Evolutionary conservation across 2,113 vertebrate genomes (phyloP).

Genomic region (Pleuronectes platessa): DNA sequence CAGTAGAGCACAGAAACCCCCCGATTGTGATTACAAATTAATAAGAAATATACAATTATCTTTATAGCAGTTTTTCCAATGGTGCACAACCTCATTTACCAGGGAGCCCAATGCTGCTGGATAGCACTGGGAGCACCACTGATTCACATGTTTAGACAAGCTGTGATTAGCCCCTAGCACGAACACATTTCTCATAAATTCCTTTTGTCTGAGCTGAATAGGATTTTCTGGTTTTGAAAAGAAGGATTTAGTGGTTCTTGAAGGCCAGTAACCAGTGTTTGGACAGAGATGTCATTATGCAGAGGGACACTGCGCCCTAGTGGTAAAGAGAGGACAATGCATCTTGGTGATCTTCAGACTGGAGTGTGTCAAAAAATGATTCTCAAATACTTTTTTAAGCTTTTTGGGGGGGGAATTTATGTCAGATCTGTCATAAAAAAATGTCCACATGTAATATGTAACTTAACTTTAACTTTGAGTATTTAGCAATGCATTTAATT

Average conservation of each 20-base stretch:
- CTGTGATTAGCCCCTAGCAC: neutral
- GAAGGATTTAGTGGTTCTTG: conserved; percentile 16
- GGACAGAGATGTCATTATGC: neutral
- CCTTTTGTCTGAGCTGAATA: conserved; percentile 32
- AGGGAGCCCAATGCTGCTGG: neutral
- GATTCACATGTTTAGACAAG: neutral
- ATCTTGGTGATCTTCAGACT: no score
- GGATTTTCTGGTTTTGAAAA: conserved; percentile 39
- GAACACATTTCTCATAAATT: neutral
- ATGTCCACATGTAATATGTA: no score
- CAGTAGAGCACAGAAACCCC: conserved; percentile 8
- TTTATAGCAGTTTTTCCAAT: neutral
- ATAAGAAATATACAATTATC: conserved; percentile 16
- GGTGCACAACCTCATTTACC: neutral
- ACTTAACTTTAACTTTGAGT: no score
- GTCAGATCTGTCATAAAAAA: neutral
- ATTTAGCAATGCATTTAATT: no score
- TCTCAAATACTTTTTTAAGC: neutral
- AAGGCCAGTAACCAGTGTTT: conserved; percentile 10
- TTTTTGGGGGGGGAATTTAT: no score
- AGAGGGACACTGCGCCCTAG: conserved; percentile 49
- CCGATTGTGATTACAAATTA: neutral
- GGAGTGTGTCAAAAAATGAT: no score
- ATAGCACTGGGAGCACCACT: neutral
- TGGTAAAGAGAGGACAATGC: conserved; percentile 18